Evolutionary conservation across 2,888 invertebrate species (phyloP), one percentile per base, ranked within the genome.

Genomic region (Metopia argyrocephala): DNA sequence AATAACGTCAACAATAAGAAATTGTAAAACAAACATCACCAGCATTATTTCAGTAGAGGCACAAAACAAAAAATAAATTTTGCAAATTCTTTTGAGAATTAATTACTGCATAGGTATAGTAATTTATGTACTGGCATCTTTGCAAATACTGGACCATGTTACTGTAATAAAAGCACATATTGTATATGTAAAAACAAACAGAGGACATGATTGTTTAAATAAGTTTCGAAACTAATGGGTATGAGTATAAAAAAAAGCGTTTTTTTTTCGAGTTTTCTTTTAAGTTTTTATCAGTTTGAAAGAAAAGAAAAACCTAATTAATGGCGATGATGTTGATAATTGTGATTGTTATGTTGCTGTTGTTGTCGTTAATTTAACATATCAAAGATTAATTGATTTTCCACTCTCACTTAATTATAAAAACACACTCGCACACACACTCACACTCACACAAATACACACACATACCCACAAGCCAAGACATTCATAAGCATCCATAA

Each of bases 301-400:
- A 27, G 27, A 21, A 45, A 68, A 45, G 18, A 25, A 23, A 50
- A 38, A 66, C 15, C n/a, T 46, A 45, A 31, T n/a, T 6, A 25
- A 31, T 62, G 54, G 45, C 28, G 46, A 4, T 73, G 28, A 6
- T 23, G 62, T 6, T 54, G 48, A 12, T 64, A 25, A 15, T 65
- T 31, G 0, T 38, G 9, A 38, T 3, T 38, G 15, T 3, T 52
- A 5, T 38, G 15, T 3, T 52, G 50, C 2, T n/a, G 12, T 52
- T 71, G 28, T 68, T 48, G 46, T 27, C 69, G 38, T 38, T 38
- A 38, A 4, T 38, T 68, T 73, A 62, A 45, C 38, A 62, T 25
- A 69, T 70, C 59, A 70, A 75, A 75, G 65, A 75, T 79, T 75
- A 79, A 79, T 75, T 79, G 79, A 79, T 79, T 79, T 75, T 79